phyloP scores from a whole-genome alignment of 2,888 invertebrate species.

The Prosapia bicincta region DNA sequence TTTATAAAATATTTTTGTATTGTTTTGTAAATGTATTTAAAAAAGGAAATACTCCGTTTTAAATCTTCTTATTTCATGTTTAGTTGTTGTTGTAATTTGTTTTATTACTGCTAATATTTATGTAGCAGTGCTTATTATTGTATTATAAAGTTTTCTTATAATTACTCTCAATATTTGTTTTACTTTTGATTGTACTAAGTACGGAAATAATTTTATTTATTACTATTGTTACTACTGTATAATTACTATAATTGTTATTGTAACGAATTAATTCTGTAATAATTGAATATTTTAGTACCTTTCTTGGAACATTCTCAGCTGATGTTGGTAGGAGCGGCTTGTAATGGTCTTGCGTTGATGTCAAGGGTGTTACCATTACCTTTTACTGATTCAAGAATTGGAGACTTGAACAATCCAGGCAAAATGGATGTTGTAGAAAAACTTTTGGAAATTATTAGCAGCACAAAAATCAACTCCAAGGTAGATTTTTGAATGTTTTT shows the following conservation, averaged over 20 bases:
- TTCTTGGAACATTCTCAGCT: constrained; percentile 61
- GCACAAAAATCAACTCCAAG: constrained; percentile 65
- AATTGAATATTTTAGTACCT: constrained; percentile 54
- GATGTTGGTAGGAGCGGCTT: constrained; percentile 63
- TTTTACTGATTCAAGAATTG: constrained; percentile 50
- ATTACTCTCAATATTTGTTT: not conserved
- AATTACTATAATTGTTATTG: too few species aligned
- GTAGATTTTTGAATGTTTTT: too few species aligned
- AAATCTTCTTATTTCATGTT: too few species aligned
- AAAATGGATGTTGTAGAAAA: constrained; percentile 68
- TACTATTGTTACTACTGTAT: too few species aligned
- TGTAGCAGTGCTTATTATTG: too few species aligned
- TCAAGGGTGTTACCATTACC: constrained; percentile 67
- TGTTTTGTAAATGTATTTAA: too few species aligned
- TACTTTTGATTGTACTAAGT: not conserved
- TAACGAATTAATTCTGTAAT: not conserved
- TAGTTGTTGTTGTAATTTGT: too few species aligned
- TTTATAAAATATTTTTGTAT: too few species aligned
- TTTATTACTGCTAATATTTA: too few species aligned
- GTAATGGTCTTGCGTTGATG: constrained; percentile 57
- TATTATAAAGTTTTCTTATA: not conserved
- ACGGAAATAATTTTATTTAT: too few species aligned
- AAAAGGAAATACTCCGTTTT: too few species aligned
- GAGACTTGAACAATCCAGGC: constrained; percentile 50
- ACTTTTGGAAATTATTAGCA: constrained; percentile 68